Evolutionary conservation across 2,888 invertebrate species (phyloP).

Genomic region (Synanthedon andrenaeformis): DNA sequence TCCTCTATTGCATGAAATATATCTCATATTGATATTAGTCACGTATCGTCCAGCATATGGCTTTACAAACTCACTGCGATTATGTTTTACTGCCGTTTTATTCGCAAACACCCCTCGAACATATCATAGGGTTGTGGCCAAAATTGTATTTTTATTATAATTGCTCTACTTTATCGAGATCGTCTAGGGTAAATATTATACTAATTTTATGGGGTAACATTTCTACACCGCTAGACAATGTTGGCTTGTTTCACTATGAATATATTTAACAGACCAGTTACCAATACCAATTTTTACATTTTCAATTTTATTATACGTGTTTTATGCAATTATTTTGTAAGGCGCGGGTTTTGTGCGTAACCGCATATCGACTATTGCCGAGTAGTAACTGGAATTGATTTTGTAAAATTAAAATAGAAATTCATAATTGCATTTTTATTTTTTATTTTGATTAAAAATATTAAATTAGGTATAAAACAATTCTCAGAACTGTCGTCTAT

Average conservation of each 20-base stretch:
- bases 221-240: constrained; percentile 28
- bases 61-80: constrained; percentile 30
- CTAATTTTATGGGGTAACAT: constrained; percentile 50
- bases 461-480: too few relatives aligned
- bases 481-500: too few relatives aligned
- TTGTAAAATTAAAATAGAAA: neutral
- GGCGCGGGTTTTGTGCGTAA: neutral
- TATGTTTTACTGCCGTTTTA: constrained; percentile 50
- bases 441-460: neutral
- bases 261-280: neutral
- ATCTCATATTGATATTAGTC: neutral
- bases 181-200: constrained; percentile 56
- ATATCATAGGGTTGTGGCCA: constrained; percentile 55
- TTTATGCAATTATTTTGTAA: neutral
- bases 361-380: neutral
- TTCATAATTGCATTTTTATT: neutral
- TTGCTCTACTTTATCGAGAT: constrained; percentile 54
- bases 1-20: too few relatives aligned
- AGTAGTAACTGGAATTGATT: neutral
- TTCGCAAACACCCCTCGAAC: constrained; percentile 55
- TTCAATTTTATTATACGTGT: neutral
- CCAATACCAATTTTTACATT: neutral
- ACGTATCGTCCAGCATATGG: constrained; percentile 23
- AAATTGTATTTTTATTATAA: constrained; percentile 71
- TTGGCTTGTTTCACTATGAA: constrained; percentile 15